Percentiles rank a stretch among this genome's conserved stretches.
Evolutionary conservation across 2,797 vertebrate genomes (phyloP).

Genomic region (Myripristis murdjan): DNA sequence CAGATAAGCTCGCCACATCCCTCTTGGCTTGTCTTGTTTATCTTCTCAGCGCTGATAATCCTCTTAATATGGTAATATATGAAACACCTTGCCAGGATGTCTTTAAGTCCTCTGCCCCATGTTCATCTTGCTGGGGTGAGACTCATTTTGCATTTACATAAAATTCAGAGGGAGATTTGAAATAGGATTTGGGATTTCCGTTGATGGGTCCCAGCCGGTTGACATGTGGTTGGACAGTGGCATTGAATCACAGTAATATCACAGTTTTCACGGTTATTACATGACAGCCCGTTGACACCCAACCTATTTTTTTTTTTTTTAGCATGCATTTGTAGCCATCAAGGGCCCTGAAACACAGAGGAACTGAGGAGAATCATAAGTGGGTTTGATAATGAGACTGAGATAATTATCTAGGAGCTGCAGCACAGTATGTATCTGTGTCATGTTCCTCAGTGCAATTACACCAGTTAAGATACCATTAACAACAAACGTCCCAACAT

Average conservation of each 20-base stretch:
- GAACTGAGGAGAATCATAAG: constrained; percentile 62
- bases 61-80: constrained; percentile 80
- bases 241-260: background rate
- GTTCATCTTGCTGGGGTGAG: constrained; percentile 43
- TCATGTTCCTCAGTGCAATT: constrained; percentile 59
- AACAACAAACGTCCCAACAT: constrained; percentile 56
- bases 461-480: constrained; percentile 71
- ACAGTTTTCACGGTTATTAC: constrained; percentile 7
- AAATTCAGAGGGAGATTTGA: constrained; percentile 55
- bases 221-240: constrained; percentile 43
- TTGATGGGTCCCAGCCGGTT: constrained; percentile 30
- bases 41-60: constrained; percentile 75
- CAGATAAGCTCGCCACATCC: constrained; percentile 58
- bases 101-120: constrained; percentile 62
- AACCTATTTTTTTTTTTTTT: constrained; percentile 35
- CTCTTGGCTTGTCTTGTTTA: constrained; percentile 64
- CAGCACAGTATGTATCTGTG: constrained; percentile 55
- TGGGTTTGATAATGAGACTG: constrained; percentile 68
- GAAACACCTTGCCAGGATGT: constrained; percentile 68
- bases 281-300: constrained; percentile 7
- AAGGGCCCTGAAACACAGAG: constrained; percentile 46
- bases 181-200: constrained; percentile 57
- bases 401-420: constrained; percentile 69
- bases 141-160: constrained; percentile 48
- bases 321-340: constrained; percentile 13